Evolutionary conservation across 2,797 vertebrate species (phyloP).

Genomic region (Anguilla pacifica): DNA sequence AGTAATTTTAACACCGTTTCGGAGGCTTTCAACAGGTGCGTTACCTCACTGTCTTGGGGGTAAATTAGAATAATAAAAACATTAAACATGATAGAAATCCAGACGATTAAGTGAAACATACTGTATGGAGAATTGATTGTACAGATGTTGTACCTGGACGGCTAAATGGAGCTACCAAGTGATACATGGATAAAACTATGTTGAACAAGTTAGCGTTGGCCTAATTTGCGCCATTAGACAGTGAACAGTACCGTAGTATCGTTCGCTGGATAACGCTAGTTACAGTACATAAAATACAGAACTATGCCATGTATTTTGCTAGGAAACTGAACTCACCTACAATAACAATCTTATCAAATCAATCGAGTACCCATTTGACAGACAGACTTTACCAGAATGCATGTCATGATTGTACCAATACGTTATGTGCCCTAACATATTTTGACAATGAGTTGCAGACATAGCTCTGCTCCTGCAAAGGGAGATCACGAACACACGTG

Average conservation of each 20-base stretch:
- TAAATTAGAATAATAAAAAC: constrained; percentile 17
- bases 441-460: neutral
- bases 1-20: constrained; percentile 59
- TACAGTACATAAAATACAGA: too few species aligned
- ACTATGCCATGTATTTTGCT: too few species aligned
- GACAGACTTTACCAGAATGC: too few species aligned
- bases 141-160: neutral
- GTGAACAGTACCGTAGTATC: too few species aligned
- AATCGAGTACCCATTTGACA: too few species aligned
- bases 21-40: constrained; percentile 60
- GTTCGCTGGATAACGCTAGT: too few species aligned
- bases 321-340: too few species aligned
- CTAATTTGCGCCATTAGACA: too few species aligned
- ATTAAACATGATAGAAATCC: neutral
- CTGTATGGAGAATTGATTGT: neutral
- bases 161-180: neutral
- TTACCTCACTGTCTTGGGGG: constrained; percentile 63
- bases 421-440: neutral
- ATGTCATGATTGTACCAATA: neutral
- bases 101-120: neutral
- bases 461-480: neutral
- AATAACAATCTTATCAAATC: too few species aligned
- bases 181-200: neutral
- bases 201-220: too few species aligned
- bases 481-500: constrained; percentile 42